A percentile compares a stretch with the other conserved stretches of the same genome.
Conservation (phyloP, 2,113 vertebrate species). For the zebrafish (Danio rerio) region DNA sequence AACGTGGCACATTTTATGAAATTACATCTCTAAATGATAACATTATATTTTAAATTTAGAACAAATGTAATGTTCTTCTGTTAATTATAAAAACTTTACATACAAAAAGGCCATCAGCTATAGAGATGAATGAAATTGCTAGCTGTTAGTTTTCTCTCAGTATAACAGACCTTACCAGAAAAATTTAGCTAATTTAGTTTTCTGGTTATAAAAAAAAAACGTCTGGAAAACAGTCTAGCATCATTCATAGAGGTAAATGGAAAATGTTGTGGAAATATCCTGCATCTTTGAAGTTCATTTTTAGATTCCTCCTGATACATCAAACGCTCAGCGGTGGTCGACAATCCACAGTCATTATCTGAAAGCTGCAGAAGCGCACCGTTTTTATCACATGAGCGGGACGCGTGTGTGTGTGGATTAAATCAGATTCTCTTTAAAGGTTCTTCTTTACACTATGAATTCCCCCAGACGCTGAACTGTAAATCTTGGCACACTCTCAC, state of each 20-base stretch:
- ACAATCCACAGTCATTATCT: constrained; percentile 72
- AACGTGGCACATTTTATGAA: no score
- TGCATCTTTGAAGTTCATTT: constrained; percentile 77
- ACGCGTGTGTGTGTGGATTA: constrained; percentile 34
- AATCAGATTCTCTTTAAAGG: constrained; percentile 1
- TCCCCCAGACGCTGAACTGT: not conserved
- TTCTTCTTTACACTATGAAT: not conserved
- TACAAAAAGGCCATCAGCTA: not conserved
- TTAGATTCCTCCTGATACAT: constrained; percentile 65
- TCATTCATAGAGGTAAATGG: constrained; percentile 66
- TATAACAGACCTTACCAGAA: not conserved
- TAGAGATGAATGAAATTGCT: not conserved
- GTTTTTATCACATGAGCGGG: constrained; percentile 42
- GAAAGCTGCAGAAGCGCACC: constrained; percentile 52
- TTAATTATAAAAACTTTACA: no score
- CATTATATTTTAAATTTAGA: no score
- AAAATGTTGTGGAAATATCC: constrained; percentile 69
- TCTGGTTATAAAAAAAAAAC: no score
- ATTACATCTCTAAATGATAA: no score
- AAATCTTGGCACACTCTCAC: constrained; percentile 14
- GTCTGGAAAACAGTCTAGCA: no score
- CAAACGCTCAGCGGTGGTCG: constrained; percentile 68
- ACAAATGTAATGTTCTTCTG: no score
- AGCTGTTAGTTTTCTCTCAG: not conserved
- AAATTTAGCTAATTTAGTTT: no score